Evolutionary conservation across 2,888 invertebrate genomes (phyloP).

Genomic region (Myopa tessellatipennis): DNA sequence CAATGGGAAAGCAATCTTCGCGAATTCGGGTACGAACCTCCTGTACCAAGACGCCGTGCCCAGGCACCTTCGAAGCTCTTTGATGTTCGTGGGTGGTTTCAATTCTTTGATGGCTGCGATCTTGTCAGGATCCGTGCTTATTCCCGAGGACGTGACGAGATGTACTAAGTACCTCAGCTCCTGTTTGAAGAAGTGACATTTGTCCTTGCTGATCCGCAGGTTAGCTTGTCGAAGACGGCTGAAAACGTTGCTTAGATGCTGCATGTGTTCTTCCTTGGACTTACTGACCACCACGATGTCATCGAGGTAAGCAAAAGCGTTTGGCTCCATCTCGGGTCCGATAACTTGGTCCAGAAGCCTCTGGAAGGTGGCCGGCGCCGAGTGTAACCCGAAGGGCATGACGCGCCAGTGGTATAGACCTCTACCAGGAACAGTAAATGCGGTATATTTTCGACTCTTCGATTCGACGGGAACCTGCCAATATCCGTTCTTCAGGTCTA

Average conservation of each 20-base stretch:
- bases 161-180: background rate
- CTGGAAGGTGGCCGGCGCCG: background rate
- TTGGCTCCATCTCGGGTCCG: background rate
- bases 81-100: background rate
- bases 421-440: too few relatives aligned
- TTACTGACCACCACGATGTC: too few relatives aligned
- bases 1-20: background rate
- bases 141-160: background rate
- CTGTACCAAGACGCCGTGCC: background rate
- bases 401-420: too few relatives aligned
- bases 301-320: too few relatives aligned
- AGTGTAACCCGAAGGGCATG: too few relatives aligned
- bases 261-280: too few relatives aligned
- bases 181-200: background rate
- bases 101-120: background rate
- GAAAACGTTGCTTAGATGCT: too few relatives aligned
- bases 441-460: too few relatives aligned
- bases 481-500: too few relatives aligned
- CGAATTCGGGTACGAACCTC: background rate
- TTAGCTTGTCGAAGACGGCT: too few relatives aligned
- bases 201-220: too few relatives aligned
- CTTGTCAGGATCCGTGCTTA: background rate
- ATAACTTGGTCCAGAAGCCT: background rate
- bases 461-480: too few relatives aligned
- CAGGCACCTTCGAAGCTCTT: background rate